Conservation (phyloP, 2,888 invertebrate species). For the Pyrochroa serraticornis region DNA sequence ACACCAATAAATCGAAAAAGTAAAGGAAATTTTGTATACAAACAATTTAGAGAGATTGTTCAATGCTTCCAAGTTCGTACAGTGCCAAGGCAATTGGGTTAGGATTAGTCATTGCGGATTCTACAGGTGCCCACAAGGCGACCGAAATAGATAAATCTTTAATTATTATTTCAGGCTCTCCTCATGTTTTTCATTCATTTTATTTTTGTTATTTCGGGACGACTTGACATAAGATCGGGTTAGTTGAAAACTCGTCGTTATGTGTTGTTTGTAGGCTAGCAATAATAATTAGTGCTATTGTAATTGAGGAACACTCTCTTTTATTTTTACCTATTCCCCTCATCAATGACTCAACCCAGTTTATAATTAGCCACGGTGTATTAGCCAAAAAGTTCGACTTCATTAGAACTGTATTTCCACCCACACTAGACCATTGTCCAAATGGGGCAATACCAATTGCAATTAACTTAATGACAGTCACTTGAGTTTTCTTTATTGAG, state of each 20-base stretch:
- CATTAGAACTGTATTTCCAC: constrained; percentile 15
- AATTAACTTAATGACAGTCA: constrained; percentile 1
- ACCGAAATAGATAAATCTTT: constrained; percentile 1
- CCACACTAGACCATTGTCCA: constrained; percentile 15
- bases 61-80: no score
- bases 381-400: constrained; percentile 14
- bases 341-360: constrained; percentile 19
- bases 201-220: not conserved
- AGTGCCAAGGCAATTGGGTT: no score
- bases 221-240: no score
- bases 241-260: not conserved
- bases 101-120: no score
- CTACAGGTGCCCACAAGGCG: no score
- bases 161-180: no score
- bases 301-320: constrained; percentile 2
- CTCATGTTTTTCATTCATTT: not conserved
- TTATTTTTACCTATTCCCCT: constrained; percentile 25
- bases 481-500: no score
- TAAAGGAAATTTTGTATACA: not conserved
- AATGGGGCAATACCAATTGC: constrained; percentile 1
- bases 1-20: no score
- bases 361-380: constrained; percentile 27
- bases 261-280: not conserved
- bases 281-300: constrained; percentile 2
- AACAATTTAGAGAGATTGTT: not conserved